Base-by-base conservation (phyloP, 2,888 invertebrate species). In the Drosophila anomelani region DNA sequence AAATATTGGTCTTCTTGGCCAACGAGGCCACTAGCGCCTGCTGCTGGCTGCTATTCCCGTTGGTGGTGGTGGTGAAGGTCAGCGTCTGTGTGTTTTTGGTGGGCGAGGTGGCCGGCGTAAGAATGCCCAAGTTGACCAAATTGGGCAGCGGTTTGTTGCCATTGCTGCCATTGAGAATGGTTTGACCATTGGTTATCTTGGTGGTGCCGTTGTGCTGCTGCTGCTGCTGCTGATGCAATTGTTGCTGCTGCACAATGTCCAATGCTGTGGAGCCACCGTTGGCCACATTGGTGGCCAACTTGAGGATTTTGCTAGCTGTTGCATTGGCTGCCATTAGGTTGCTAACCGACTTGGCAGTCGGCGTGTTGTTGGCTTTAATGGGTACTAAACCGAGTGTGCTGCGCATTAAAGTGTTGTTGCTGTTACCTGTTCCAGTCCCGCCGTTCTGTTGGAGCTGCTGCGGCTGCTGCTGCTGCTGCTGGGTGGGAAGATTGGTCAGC, bases 101-200 rank as follows among this genome's bases (percentile, higher is more conserved):
- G 83, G 94, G 93, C 63, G 94, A 93, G 44, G 94, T 93, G 68
- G 91, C 93, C 12, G 94, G 94, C 23, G 94, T 94, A 47, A 94
- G 89, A 56, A 94, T 91, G 47, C 93, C 94, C 80, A 93, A 81
- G 91, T 93, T 93, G 69, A 93, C 92, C 79, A 93, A 89, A 88
- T 92, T 92, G 71, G 93, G 93, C 79, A 93, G 77, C 58, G 92
- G 91, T 62, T 69, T 83, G 78, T 71, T 84, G 76, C 64, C 59
- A 43, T 68, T 85, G n/a, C 68, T 84, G 76, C 66, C 59, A 46
- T 71, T 85, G 15, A 66, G 69, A n/a, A 63, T 71, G 75, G 69
- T 83, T 80, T 74, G 79, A 57, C 66, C 88, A 64, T 43, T 83
- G 72, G 58, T 43, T 46, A 36, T 41, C 55, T 74, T 74, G 44